Evolutionary conservation across 2,113 vertebrate genomes (phyloP).

Genomic region (Opisthocomus hoazin): DNA sequence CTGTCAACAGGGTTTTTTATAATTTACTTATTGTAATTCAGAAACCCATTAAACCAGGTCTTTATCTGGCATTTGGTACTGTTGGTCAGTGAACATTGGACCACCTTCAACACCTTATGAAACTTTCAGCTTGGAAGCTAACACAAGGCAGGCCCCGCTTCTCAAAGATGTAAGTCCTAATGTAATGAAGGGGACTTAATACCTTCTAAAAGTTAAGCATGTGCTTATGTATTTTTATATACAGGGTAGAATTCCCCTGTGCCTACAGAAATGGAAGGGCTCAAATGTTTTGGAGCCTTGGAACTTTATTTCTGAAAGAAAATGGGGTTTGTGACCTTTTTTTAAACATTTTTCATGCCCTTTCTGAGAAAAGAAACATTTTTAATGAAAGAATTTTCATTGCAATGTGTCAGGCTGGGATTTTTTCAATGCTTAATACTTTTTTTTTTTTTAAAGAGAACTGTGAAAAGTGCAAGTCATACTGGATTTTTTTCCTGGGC

Average conservation of each 20-base stretch:
- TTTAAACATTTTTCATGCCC: neutral
- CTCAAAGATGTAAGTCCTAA: neutral
- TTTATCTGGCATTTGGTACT: conserved; percentile 9
- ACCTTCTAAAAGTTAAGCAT: conserved; percentile 48
- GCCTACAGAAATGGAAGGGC: neutral
- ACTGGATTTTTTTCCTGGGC: neutral
- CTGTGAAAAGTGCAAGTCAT: neutral
- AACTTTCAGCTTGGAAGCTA: conserved; percentile 21
- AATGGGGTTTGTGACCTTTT: neutral
- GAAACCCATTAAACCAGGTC: conserved; percentile 22
- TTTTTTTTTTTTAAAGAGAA: neutral
- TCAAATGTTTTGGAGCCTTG: neutral
- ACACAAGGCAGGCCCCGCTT: neutral
- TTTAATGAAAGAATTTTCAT: neutral
- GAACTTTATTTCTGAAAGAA: neutral
- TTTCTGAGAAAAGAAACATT: neutral
- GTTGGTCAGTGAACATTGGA: conserved; percentile 24
- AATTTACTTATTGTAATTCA: conserved; percentile 57
- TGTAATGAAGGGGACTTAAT: conserved; percentile 28
- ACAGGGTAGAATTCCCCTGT: neutral
- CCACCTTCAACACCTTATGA: conserved; percentile 54
- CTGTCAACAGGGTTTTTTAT: conserved; percentile 50
- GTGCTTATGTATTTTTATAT: neutral
- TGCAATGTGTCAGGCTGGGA: neutral
- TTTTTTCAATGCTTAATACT: neutral